Evolutionary conservation across 1,140 invertebrate species (phyloP).

Genomic region (Chymomyza costata): DNA sequence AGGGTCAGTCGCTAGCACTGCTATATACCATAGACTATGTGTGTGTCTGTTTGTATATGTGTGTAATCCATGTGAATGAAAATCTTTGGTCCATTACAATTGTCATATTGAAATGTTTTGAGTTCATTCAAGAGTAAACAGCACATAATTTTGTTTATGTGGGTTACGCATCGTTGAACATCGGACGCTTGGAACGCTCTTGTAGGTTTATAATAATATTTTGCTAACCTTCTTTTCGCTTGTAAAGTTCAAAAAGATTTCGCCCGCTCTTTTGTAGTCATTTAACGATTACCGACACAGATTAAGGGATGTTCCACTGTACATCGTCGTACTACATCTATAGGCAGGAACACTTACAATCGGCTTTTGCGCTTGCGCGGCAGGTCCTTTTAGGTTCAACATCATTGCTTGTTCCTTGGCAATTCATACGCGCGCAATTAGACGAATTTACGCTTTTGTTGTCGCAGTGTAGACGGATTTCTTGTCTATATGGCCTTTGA

Average conservation of each 20-base stretch:
- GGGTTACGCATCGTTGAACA: constrained; percentile 28
- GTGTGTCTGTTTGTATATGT: constrained; percentile 3
- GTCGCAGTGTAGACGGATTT: constrained; percentile 45
- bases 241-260: constrained; percentile 71
- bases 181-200: constrained; percentile 1
- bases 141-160: constrained; percentile 42
- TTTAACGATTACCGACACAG: constrained; percentile 68
- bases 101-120: constrained; percentile 72
- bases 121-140: constrained; percentile 70
- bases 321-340: constrained; percentile 36
- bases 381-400: constrained; percentile 41
- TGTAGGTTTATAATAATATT: constrained; percentile 73
- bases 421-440: constrained; percentile 66
- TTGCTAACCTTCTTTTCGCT: constrained; percentile 73
- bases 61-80: not conserved
- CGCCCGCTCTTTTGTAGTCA: constrained; percentile 52
- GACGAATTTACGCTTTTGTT: constrained; percentile 63
- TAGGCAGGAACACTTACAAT: constrained; percentile 34
- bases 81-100: constrained; percentile 50
- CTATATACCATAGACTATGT: no score
- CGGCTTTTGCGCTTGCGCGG: constrained; percentile 47
- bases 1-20: no score
- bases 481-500: constrained; percentile 49
- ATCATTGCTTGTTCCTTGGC: constrained; percentile 4
- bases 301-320: constrained; percentile 68